Percentiles rank a stretch among this genome's conserved stretches.
Evolutionary conservation across 2,888 invertebrate species (phyloP).

Genomic region (Lycaena phlaeas): DNA sequence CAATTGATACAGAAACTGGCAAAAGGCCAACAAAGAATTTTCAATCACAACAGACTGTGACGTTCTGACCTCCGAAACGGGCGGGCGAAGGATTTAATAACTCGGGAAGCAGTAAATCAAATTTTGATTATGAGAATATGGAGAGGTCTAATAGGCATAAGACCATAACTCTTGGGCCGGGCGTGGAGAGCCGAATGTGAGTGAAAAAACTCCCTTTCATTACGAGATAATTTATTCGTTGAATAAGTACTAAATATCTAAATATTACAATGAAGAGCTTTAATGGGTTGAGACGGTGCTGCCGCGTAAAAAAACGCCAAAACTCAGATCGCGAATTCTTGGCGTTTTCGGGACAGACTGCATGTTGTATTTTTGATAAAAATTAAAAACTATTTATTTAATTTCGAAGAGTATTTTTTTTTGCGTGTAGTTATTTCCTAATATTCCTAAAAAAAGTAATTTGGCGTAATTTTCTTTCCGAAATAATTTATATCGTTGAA

Average conservation of each 20-base stretch:
- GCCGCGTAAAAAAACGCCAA: constrained; percentile 32
- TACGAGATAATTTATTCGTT: constrained; percentile 46
- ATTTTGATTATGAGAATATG: constrained; percentile 50
- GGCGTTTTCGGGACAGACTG: constrained; percentile 25
- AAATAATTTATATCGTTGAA: too few relatives aligned
- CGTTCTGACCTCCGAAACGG: constrained; percentile 27
- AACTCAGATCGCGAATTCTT: constrained; percentile 30
- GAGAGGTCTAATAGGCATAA: constrained; percentile 31
- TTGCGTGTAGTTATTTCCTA: too few relatives aligned
- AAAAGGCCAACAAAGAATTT: constrained; percentile 13
- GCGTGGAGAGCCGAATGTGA: constrained; percentile 48
- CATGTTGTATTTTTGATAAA: too few relatives aligned
- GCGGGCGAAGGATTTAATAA: constrained; percentile 46
- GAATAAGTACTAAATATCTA: constrained; percentile 50
- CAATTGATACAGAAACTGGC: background rate
- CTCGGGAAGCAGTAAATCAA: constrained; percentile 51
- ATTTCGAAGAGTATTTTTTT: too few relatives aligned
- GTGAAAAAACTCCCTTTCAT: constrained; percentile 41
- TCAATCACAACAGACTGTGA: constrained; percentile 41
- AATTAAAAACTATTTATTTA: too few relatives aligned
- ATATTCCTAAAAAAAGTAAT: too few relatives aligned
- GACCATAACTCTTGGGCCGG: constrained; percentile 41
- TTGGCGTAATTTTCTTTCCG: too few relatives aligned
- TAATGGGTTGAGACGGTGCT: constrained; percentile 35
- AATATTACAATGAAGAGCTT: constrained; percentile 54